phyloP scores from a whole-genome alignment of 1,140 invertebrate genomes.

The Phenacoccus solenopsis region DNA sequence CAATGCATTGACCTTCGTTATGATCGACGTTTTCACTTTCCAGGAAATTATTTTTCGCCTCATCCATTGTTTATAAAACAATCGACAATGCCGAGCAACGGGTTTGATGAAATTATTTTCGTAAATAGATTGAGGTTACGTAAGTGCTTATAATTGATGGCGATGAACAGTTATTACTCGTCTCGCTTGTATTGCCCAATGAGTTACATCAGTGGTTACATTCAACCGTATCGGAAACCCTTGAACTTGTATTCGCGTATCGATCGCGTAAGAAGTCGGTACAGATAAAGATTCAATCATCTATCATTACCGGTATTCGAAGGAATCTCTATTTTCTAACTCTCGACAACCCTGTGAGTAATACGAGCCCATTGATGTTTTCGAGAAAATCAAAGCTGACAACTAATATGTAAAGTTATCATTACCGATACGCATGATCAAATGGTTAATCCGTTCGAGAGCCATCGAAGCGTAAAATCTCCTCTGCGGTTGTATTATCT shows the following conservation, averaged over 20 bases:
- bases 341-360: too few species aligned
- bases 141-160: background rate
- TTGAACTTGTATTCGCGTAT: too few species aligned
- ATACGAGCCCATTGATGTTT: too few species aligned
- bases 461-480: background rate
- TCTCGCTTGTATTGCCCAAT: too few species aligned
- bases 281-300: too few species aligned
- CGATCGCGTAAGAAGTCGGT: too few species aligned
- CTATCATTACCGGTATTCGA: too few species aligned
- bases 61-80: constrained; percentile 3
- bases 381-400: background rate
- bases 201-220: too few species aligned
- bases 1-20: too few species aligned
- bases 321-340: too few species aligned
- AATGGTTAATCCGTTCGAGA: background rate
- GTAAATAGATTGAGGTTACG: background rate
- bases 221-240: too few species aligned
- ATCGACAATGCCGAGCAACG: background rate
- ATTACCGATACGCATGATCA: background rate
- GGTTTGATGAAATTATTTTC: background rate
- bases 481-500: background rate
- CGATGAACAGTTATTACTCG: too few species aligned
- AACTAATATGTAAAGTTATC: background rate
- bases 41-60: background rate
- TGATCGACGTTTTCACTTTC: background rate